These are phyloP conservation scores for Heliconius charithonia DNA, from an alignment of 2,888 invertebrate species.

Conservation along the genomic window DNA sequence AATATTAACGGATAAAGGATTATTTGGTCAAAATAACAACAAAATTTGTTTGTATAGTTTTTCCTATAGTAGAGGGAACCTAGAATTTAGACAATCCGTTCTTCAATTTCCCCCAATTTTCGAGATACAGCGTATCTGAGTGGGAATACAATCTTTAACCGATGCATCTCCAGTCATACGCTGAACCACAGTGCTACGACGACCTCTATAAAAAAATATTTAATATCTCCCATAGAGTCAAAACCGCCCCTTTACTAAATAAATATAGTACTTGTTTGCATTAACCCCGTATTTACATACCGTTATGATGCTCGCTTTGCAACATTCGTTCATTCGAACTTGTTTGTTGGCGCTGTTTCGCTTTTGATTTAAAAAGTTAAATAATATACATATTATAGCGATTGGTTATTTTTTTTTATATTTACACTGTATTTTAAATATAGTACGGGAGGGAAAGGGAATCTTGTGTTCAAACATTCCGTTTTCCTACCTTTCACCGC, in stretches of 20 bases:
- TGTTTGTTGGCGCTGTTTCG: neutral
- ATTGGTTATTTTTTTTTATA: neutral
- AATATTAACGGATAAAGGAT: no score
- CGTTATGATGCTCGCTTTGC: constrained; percentile 25
- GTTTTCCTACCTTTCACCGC: no score
- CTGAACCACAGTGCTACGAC: neutral
- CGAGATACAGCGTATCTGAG: neutral
- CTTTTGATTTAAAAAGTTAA: neutral
- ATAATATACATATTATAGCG: neutral
- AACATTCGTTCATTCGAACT: neutral
- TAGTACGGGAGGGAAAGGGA: neutral
- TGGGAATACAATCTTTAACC: neutral
- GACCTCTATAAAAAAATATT: neutral
- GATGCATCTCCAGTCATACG: neutral
- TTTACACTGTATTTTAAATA: neutral
- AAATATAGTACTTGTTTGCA: constrained; percentile 24
- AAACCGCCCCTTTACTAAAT: constrained; percentile 22
- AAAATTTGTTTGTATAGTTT: no score
- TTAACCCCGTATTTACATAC: constrained; percentile 29
- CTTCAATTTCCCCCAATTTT: no score
- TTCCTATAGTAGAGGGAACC: no score
- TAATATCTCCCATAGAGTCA: neutral
- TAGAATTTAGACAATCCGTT: no score
- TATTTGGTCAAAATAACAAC: no score
- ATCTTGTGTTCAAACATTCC: neutral